Base-by-base conservation (phyloP, 2,797 vertebrate genomes). In the Schizopygopsis malacanthus region DNA sequence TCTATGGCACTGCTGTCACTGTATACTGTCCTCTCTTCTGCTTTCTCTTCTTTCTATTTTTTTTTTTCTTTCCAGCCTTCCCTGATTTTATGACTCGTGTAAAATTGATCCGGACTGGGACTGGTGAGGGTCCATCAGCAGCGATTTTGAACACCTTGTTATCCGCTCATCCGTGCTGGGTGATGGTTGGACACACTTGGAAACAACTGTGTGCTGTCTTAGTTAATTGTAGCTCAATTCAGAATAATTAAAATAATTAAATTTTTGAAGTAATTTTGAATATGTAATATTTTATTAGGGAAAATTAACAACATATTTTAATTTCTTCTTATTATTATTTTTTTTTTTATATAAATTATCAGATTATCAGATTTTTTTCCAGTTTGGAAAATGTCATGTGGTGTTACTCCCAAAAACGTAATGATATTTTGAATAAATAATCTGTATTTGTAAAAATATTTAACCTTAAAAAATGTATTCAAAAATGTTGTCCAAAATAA, bases 71-170 rank as follows among this genome's bases (percentile, higher is more conserved):
- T 88, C 71, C 85, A 65, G 79, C 75, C 86, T 84, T 88, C 82
- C 63, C 82, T 65, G 6, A 82, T 87, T 95, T 95, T 95, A 95
- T 86, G 93, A 95, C 89, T 95, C 91, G 90, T 94, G 93, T 91
- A 90, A 93, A 95, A 95, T 93, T 78, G 91, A 91, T 93, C 93
- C 79, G 61, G 91, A 91, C 79, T 84, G 84, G 83, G 85, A 86
- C 87, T 87, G 45, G 91, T 87, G 90, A 91, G 87, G 69, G 83
- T 79, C 91, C 92, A 94, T 95, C 94, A 93, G 87, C 94, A 93
- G 92, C 92, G 65, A 92, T 94, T 92, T 92, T 92, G 91, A 92
- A 93, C 93, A 93, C 93, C 95, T 95, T 84, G 94, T 95, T 95
- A 95, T 92, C 93, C 91, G 65, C 82, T 84, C 85, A 90, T 89